These are phyloP conservation scores for Agriopis aurantiaria DNA, from an alignment of 2,888 invertebrate genomes.

Conservation along the genomic window DNA sequence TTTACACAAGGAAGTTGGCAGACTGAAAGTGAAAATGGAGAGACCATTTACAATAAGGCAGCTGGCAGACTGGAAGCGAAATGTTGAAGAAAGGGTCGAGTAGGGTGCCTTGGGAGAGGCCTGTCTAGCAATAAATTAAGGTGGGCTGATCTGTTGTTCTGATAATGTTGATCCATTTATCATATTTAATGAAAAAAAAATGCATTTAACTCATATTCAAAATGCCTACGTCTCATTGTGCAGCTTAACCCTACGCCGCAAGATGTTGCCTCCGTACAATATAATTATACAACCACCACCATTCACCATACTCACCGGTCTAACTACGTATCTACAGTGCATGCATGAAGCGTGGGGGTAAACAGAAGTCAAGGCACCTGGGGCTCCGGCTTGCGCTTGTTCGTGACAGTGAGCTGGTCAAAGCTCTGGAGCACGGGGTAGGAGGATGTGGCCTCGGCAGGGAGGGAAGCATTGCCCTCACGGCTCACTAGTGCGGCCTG, in stretches of 20 bases:
- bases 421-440: constrained; percentile 88
- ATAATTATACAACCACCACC: constrained; percentile 18
- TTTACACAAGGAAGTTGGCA: too few species aligned
- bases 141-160: too few species aligned
- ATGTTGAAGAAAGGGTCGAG: too few species aligned
- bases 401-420: constrained; percentile 81
- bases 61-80: too few species aligned
- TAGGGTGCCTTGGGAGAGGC: too few species aligned
- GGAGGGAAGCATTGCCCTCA: constrained; percentile 92
- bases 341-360: constrained; percentile 61
- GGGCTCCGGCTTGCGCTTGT: constrained; percentile 79
- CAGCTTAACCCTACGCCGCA: neutral
- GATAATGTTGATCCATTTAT: too few species aligned
- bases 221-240: neutral
- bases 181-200: too few species aligned
- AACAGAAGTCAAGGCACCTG: constrained; percentile 68
- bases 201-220: too few species aligned
- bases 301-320: constrained; percentile 37
- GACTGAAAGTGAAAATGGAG: too few species aligned
- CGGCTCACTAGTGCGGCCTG: constrained; percentile 90
- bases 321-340: constrained; percentile 52
- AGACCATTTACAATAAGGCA: too few species aligned
- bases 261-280: neutral
- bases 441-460: constrained; percentile 81
- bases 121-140: too few species aligned